These are phyloP conservation scores for Pseudoatta argentina DNA, from an alignment of 1,140 invertebrate genomes.

Conservation along the genomic window DNA sequence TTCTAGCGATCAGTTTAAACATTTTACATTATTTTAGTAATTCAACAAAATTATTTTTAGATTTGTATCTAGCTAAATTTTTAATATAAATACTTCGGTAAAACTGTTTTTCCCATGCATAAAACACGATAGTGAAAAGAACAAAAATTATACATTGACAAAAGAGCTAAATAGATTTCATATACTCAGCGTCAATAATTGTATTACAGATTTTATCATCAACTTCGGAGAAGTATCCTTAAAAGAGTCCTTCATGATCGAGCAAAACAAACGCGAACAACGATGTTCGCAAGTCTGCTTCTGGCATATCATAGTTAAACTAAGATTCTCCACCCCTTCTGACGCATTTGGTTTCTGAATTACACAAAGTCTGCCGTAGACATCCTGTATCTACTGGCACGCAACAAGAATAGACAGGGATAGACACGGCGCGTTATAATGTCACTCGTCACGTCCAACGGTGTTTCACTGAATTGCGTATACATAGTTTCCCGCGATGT, in stretches of 20 bases:
- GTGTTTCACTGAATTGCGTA: constrained; percentile 68
- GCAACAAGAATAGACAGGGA: constrained; percentile 30
- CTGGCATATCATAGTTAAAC: constrained; percentile 66
- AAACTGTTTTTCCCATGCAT: too few relatives aligned
- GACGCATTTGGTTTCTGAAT: constrained; percentile 78
- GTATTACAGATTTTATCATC: too few relatives aligned
- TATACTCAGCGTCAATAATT: too few relatives aligned
- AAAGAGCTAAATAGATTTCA: too few relatives aligned
- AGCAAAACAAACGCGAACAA: not conserved
- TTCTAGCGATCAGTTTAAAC: too few relatives aligned
- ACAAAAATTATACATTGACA: too few relatives aligned
- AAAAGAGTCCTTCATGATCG: constrained; percentile 27
- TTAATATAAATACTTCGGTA: too few relatives aligned
- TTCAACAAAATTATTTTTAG: too few relatives aligned
- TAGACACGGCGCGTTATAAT: constrained; percentile 77
- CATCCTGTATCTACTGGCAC: constrained; percentile 69
- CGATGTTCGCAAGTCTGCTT: constrained; percentile 58
- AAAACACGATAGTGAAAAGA: too few relatives aligned
- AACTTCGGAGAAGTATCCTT: too few relatives aligned
- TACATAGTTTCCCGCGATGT: constrained; percentile 52
- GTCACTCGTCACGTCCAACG: constrained; percentile 80
- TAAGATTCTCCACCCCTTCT: constrained; percentile 54
- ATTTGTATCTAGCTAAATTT: too few relatives aligned
- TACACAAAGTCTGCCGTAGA: constrained; percentile 78
- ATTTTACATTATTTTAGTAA: too few relatives aligned